Conservation (phyloP, 2,888 invertebrate genomes). For the Nineta flava region DNA sequence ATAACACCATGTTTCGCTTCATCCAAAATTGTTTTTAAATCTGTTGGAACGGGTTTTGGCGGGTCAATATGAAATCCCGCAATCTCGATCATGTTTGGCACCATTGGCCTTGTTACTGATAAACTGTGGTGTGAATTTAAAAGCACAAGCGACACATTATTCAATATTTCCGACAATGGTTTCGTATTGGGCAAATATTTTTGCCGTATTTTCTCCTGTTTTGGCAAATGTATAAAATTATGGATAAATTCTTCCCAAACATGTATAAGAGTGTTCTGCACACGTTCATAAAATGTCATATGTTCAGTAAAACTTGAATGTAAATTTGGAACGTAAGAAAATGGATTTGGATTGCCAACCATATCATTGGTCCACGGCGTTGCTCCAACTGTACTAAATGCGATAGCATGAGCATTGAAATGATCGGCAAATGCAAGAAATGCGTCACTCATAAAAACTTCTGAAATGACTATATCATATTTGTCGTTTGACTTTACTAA, state of each 20-base stretch:
- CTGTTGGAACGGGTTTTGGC: conserved; percentile 21
- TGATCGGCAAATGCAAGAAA: conserved; percentile 24
- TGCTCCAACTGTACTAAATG: conserved; percentile 28
- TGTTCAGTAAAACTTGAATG: conserved; percentile 25
- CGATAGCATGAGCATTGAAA: conserved; percentile 23
- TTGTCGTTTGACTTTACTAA: conserved; percentile 21
- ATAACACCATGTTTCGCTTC: conserved; percentile 35
- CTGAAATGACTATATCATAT: conserved; percentile 29
- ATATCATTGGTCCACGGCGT: conserved; percentile 29
- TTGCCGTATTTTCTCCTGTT: conserved; percentile 12
- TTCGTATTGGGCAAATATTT: conserved; percentile 16
- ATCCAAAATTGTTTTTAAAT: conserved; percentile 34
- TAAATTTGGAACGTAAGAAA: conserved; percentile 32
- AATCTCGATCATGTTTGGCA: conserved; percentile 38
- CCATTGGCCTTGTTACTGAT: conserved; percentile 29
- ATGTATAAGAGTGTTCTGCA: conserved; percentile 29
- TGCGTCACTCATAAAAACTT: conserved; percentile 33
- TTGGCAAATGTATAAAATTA: conserved; percentile 4
- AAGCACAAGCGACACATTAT: conserved; percentile 28
- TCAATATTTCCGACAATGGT: conserved; percentile 8
- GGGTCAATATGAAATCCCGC: conserved; percentile 33
- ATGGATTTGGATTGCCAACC: conserved; percentile 30
- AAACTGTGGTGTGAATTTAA: conserved; percentile 35
- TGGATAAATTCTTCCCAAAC: conserved; percentile 30
- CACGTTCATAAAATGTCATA: conserved; percentile 35